Evolutionary conservation across 2,113 vertebrate genomes (phyloP).

Genomic region (Equus przewalskii): DNA sequence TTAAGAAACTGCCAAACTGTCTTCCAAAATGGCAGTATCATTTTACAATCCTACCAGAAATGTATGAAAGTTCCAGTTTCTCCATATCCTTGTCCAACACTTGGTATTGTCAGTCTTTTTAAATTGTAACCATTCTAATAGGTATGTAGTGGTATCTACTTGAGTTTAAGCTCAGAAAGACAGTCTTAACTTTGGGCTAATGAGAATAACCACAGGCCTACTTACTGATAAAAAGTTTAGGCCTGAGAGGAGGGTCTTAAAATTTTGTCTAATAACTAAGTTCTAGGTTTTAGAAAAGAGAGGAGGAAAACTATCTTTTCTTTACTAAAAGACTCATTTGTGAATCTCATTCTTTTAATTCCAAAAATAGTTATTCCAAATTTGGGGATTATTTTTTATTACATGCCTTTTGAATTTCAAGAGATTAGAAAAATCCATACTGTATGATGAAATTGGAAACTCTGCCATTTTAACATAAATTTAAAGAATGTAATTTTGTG

Average conservation of each 20-base stretch:
- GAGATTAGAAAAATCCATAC: slow-evolving; percentile 25
- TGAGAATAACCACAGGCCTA: slow-evolving; percentile 1
- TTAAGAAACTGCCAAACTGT: background rate
- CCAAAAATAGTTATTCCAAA: slow-evolving; percentile 2
- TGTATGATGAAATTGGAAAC: slow-evolving; percentile 44
- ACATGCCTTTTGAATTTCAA: slow-evolving; percentile 60
- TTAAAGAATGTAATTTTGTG: slow-evolving; percentile 46
- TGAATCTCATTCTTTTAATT: slow-evolving; percentile 50
- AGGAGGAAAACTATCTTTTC: background rate
- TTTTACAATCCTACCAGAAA: slow-evolving; percentile 17
- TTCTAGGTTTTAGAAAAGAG: slow-evolving; percentile 30
- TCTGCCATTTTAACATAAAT: slow-evolving; percentile 52
- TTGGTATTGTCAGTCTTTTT: background rate
- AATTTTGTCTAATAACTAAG: slow-evolving; percentile 24
- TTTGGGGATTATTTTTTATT: background rate
- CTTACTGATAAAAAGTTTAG: slow-evolving; percentile 4
- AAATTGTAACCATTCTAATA: background rate
- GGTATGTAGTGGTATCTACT: background rate
- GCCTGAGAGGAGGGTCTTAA: background rate
- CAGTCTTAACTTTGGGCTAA: slow-evolving; percentile 46
- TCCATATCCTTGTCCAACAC: background rate
- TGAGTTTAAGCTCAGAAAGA: slow-evolving; percentile 31
- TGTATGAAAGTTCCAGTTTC: background rate
- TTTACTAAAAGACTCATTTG: slow-evolving; percentile 50
- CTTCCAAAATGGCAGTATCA: slow-evolving; percentile 48